Evolutionary conservation across 2,113 vertebrate genomes (phyloP).

Genomic region (Oriolus oriolus): DNA sequence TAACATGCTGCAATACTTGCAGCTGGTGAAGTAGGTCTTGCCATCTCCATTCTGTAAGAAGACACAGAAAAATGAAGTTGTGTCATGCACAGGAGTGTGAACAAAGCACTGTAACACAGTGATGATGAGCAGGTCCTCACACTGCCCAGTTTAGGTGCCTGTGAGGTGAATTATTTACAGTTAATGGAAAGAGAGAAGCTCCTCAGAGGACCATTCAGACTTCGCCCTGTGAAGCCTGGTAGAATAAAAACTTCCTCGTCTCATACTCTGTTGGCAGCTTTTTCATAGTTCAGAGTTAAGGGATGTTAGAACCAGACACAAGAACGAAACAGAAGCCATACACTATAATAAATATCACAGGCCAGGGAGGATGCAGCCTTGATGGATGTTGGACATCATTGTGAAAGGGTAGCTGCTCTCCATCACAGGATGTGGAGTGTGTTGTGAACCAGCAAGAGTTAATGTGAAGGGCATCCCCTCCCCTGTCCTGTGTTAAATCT

Average conservation of each 20-base stretch:
- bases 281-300: neutral
- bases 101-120: neutral
- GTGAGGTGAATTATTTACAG: neutral
- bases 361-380: neutral
- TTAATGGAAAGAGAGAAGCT: neutral
- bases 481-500: neutral
- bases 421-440: neutral
- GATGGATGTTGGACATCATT: fast-evolving
- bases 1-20: neutral
- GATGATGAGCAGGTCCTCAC: neutral
- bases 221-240: neutral
- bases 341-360: neutral
- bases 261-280: neutral
- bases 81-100: neutral
- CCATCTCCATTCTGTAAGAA: neutral
- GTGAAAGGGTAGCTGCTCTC: neutral
- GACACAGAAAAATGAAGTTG: neutral
- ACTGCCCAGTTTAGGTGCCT: neutral
- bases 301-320: neutral
- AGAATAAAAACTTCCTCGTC: neutral
- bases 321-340: neutral
- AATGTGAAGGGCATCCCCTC: neutral
- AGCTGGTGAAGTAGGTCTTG: neutral
- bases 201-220: neutral
- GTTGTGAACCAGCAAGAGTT: neutral